phyloP scores from a whole-genome alignment of 2,888 invertebrate genomes.

The Idaea biselata region DNA sequence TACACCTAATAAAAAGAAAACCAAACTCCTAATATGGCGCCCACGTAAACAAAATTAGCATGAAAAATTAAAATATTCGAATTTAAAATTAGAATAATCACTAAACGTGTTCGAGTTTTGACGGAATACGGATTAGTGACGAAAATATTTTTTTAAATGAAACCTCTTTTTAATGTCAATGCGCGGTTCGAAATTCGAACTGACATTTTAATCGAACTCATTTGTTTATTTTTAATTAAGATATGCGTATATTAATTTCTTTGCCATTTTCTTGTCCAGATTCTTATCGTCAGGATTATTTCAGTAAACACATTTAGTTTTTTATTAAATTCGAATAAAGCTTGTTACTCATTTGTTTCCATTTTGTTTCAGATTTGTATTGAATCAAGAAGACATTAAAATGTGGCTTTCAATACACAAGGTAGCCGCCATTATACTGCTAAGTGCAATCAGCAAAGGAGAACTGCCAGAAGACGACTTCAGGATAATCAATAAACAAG shows the following conservation, averaged over 20 bases:
- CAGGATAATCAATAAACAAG: slow-evolving; percentile 75
- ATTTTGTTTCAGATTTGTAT: slow-evolving; percentile 41
- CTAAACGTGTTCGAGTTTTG: neutral
- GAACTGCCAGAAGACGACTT: slow-evolving; percentile 72
- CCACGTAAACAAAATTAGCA: slow-evolving; percentile 1
- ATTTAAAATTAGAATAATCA: neutral
- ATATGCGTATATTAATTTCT: too few species aligned
- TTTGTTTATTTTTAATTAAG: too few species aligned
- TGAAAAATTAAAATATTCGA: neutral
- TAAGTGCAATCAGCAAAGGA: slow-evolving; percentile 62
- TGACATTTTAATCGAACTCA: too few species aligned
- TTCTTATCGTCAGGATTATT: too few species aligned
- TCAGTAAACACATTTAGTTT: neutral
- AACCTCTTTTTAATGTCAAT: neutral
- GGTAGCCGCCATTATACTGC: slow-evolving; percentile 57
- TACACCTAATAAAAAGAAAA: neutral
- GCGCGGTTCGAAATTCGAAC: neutral
- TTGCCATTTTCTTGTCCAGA: too few species aligned
- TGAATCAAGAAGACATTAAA: slow-evolving; percentile 26
- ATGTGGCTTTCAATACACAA: slow-evolving; percentile 54
- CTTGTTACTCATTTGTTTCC: slow-evolving; percentile 39
- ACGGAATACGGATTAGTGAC: neutral
- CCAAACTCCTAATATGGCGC: neutral
- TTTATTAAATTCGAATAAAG: neutral
- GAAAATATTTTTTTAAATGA: neutral